Evolutionary conservation across 2,113 vertebrate species (phyloP).

Genomic region (Ptilorrhoa leucosticta): DNA sequence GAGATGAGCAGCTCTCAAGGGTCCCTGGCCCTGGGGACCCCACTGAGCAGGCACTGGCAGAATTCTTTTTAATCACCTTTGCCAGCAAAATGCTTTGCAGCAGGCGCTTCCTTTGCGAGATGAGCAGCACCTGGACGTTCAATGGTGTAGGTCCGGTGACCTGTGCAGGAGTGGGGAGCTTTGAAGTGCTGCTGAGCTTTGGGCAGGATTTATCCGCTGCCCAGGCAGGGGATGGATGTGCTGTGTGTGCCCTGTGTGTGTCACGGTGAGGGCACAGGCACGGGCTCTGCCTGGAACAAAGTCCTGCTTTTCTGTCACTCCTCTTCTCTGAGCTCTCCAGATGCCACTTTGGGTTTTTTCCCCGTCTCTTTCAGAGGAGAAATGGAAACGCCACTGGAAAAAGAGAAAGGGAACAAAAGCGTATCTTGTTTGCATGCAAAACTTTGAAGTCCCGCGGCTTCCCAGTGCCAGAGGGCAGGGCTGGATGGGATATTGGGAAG

Average conservation of each 20-base stretch:
- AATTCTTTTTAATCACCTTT: neutral
- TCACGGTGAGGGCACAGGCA: fast-evolving
- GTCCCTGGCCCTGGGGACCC: neutral
- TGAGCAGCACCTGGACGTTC: neutral
- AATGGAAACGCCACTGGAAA: neutral
- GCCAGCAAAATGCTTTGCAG: neutral
- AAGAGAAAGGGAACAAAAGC: neutral
- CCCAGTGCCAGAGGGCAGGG: neutral
- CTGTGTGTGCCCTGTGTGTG: fast-evolving
- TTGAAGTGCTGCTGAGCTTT: neutral
- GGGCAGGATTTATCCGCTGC: neutral
- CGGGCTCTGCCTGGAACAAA: neutral
- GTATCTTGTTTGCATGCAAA: fast-evolving
- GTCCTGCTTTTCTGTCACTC: neutral
- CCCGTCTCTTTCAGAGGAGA: too few species aligned
- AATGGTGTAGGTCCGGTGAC: neutral
- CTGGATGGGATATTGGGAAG: fast-evolving
- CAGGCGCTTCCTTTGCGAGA: neutral
- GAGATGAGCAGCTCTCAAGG: neutral
- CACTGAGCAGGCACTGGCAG: neutral
- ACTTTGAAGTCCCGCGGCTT: neutral
- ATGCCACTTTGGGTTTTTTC: neutral
- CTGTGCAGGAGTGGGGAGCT: neutral
- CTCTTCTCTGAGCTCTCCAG: fast-evolving
- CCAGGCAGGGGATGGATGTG: neutral